Conservation (phyloP, 2,888 invertebrate genomes). For the Napeogenes inachia region DNA sequence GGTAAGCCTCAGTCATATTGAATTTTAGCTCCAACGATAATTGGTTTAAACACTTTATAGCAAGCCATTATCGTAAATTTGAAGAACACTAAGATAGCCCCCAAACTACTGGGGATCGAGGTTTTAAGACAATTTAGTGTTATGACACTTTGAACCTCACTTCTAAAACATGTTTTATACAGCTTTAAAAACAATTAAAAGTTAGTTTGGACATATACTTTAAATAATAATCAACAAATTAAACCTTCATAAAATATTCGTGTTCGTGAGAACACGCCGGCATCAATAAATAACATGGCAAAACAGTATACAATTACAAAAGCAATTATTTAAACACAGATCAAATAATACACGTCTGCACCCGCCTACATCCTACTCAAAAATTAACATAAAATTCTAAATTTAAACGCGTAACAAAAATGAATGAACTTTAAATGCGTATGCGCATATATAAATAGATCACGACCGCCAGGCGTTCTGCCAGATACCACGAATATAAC, state of each 20-base stretch:
- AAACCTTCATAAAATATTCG: neutral
- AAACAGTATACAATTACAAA: slow-evolving; percentile 8
- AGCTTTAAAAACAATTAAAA: no score
- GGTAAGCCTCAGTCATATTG: slow-evolving; percentile 14
- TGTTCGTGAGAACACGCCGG: neutral
- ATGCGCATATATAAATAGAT: slow-evolving; percentile 51
- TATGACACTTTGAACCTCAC: slow-evolving; percentile 6
- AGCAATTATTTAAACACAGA: slow-evolving; percentile 12
- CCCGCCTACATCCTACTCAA: slow-evolving; percentile 44
- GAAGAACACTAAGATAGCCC: slow-evolving; percentile 20
- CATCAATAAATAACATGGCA: neutral
- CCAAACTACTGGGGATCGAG: slow-evolving; percentile 14
- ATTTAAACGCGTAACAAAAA: slow-evolving; percentile 48
- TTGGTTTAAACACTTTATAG: slow-evolving; percentile 25
- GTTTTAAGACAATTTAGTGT: slow-evolving; percentile 18
- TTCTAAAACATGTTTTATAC: neutral
- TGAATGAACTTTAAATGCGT: slow-evolving; percentile 70
- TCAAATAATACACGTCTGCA: slow-evolving; percentile 31
- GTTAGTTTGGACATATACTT: no score
- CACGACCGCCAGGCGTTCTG: slow-evolving; percentile 49
- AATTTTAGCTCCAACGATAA: slow-evolving; percentile 21
- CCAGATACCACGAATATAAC: slow-evolving; percentile 25
- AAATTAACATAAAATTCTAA: slow-evolving; percentile 50
- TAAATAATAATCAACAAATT: neutral
- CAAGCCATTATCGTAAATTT: slow-evolving; percentile 26